These are phyloP conservation scores for Patagioenas fasciata DNA, from an alignment of 2,113 vertebrate species.

Conservation along the genomic window DNA sequence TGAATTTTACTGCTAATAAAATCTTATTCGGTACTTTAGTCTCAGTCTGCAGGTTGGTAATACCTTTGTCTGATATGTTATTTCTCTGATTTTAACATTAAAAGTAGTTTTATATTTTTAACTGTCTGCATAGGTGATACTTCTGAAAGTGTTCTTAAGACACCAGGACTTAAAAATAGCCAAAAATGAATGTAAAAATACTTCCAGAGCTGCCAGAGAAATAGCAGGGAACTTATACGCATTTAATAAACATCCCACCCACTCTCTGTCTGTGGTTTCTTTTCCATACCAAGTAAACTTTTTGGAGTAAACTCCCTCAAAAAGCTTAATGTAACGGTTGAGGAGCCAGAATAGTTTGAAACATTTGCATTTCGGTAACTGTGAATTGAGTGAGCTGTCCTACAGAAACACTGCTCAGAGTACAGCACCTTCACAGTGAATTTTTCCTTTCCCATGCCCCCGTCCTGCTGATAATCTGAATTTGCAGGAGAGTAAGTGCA, in stretches of 20 bases:
- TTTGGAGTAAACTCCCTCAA: neutral
- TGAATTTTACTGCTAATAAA: conserved; percentile 32
- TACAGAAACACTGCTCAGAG: neutral
- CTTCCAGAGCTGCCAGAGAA: neutral
- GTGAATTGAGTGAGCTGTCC: neutral
- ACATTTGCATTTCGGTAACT: fast-evolving
- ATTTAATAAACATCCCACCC: neutral
- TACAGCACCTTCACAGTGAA: neutral
- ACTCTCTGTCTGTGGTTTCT: neutral
- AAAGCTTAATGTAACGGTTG: neutral
- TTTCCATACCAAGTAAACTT: neutral
- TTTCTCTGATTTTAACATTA: neutral
- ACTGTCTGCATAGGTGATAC: neutral
- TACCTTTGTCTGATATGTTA: neutral
- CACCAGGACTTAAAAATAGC: neutral
- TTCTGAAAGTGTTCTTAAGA: neutral
- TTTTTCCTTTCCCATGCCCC: neutral
- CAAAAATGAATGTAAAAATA: neutral
- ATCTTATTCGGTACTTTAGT: neutral
- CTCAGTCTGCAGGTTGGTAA: neutral
- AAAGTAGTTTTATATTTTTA: neutral
- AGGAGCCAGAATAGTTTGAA: neutral
- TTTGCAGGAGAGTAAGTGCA: fast-evolving
- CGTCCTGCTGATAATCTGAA: fast-evolving
- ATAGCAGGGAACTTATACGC: neutral